These are phyloP conservation scores for Halisarca cf. caerulea DNA, from an alignment of 37 sponge, comb jelly and placozoan species.

Conservation along the genomic window DNA sequence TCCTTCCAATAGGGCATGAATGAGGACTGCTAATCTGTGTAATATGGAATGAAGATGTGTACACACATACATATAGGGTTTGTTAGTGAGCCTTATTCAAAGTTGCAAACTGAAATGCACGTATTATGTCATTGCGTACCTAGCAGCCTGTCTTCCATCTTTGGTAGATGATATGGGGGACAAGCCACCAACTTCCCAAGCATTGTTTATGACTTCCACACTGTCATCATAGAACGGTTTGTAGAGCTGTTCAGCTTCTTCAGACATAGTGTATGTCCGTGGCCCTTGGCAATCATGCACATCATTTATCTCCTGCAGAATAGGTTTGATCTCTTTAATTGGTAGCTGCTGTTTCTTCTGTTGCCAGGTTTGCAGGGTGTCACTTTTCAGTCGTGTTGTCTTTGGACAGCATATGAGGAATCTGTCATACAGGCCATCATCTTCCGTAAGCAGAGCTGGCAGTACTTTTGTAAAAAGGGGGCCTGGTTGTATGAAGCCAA, in stretches of 20 bases:
- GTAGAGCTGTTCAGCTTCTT: not conserved
- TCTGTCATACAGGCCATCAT: not conserved
- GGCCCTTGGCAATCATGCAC: not conserved
- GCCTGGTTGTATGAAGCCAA: not conserved
- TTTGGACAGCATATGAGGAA: not conserved
- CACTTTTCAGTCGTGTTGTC: not conserved
- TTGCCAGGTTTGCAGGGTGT: not conserved
- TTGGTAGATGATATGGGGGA: not conserved
- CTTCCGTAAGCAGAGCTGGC: not conserved
- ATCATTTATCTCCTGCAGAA: not conserved
- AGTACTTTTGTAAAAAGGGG: not conserved
- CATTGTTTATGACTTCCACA: not conserved
- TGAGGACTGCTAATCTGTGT: not conserved
- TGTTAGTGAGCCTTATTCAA: too few species aligned
- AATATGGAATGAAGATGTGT: too few species aligned
- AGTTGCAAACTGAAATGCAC: too few species aligned
- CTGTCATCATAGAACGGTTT: not conserved
- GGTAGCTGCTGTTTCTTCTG: not conserved
- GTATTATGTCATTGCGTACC: too few species aligned
- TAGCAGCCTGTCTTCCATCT: not conserved
- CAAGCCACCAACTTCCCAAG: not conserved
- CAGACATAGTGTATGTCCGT: not conserved
- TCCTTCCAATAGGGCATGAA: not conserved
- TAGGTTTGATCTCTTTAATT: not conserved
- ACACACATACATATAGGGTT: too few species aligned